phyloP scores from a whole-genome alignment of 2,113 vertebrate species.

The Elachura formosa region DNA sequence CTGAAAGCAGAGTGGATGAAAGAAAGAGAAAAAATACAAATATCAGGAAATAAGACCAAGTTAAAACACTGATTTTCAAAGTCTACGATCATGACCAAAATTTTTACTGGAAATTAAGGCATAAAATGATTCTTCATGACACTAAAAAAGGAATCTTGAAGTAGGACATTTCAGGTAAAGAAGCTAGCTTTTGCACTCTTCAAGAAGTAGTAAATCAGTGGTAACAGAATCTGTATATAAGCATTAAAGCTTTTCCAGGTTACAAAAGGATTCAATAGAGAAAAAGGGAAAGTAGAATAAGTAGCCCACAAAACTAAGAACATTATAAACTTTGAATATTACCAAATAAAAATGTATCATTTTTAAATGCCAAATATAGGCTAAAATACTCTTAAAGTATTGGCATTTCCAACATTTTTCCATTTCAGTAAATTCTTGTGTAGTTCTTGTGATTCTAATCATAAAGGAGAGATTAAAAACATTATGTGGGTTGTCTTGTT shows the following conservation, averaged over 20 bases:
- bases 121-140: neutral
- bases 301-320: neutral
- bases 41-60: conserved; percentile 38
- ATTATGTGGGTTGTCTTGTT: neutral
- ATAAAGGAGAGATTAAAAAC: neutral
- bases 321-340: neutral
- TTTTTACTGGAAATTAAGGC: conserved; percentile 39
- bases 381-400: neutral
- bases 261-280: neutral
- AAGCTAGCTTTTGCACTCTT: neutral
- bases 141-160: neutral
- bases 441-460: neutral
- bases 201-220: neutral
- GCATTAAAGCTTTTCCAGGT: neutral
- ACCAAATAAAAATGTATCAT: neutral
- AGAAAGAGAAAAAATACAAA: neutral
- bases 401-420: neutral
- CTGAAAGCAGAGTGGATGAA: conserved; percentile 28
- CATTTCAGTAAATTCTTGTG: neutral
- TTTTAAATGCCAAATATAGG: neutral
- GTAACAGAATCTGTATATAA: neutral
- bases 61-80: neutral
- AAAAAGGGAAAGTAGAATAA: neutral
- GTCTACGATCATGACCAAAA: neutral
- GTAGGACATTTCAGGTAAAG: neutral